Conservation (phyloP, 2,797 vertebrate genomes). For the Euphonia xanthogaster region DNA sequence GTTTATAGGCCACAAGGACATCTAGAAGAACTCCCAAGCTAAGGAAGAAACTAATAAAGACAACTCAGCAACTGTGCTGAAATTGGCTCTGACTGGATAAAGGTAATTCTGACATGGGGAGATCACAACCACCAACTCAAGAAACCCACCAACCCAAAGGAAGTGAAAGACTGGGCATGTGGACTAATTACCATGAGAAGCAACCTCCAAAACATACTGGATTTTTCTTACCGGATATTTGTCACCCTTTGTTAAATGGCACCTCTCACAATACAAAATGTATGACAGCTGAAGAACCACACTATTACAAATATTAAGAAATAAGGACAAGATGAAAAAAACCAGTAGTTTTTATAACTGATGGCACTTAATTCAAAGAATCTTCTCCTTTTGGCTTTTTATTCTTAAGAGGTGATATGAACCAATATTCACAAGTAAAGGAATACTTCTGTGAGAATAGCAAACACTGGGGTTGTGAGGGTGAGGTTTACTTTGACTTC, state of each 20-base stretch:
- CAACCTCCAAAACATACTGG: not conserved
- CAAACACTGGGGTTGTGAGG: not conserved
- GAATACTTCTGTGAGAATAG: not conserved
- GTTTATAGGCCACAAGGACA: not conserved
- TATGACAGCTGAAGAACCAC: not conserved
- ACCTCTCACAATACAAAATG: not conserved
- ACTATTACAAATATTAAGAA: not conserved
- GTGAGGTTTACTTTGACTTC: not conserved
- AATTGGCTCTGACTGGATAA: not conserved
- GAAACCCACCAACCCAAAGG: not conserved
- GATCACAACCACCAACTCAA: rapidly evolving
- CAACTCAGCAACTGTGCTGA: not conserved
- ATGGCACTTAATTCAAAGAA: not conserved
- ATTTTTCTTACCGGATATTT: not conserved
- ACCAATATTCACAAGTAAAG: not conserved
- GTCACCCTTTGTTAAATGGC: not conserved
- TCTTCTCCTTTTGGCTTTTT: not conserved
- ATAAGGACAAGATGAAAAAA: not conserved
- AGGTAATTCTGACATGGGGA: not conserved
- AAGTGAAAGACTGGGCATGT: not conserved
- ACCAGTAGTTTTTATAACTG: not conserved
- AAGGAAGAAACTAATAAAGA: not conserved
- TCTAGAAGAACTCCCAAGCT: not conserved
- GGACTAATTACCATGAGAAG: not conserved
- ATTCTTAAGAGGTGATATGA: not conserved